Evolutionary conservation across 1,140 invertebrate genomes (phyloP).

Genomic region (Diabrotica undecimpunctata): DNA sequence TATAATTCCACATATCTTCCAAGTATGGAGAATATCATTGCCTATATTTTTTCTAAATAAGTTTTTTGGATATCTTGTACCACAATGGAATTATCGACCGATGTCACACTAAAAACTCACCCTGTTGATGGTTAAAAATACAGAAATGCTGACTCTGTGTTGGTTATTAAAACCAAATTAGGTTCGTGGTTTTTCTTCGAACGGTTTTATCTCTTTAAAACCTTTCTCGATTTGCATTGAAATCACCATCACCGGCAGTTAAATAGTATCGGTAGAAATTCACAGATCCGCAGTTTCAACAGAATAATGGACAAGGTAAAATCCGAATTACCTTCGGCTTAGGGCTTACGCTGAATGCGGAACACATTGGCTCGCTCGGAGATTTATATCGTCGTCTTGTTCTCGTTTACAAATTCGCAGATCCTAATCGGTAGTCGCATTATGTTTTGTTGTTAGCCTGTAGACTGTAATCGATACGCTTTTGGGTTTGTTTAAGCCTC

Average conservation of each 20-base stretch:
- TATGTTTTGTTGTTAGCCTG: background rate
- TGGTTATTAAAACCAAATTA: too few relatives aligned
- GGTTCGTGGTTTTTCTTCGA: too few relatives aligned
- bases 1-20: too few relatives aligned
- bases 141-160: too few relatives aligned
- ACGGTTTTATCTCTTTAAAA: too few relatives aligned
- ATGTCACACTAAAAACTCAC: too few relatives aligned
- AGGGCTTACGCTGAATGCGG: background rate
- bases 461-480: background rate
- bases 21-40: too few relatives aligned
- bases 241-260: background rate
- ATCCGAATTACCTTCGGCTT: background rate
- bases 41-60: too few relatives aligned
- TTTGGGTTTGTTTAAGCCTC: background rate
- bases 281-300: background rate
- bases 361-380: background rate
- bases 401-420: conserved; percentile 2
- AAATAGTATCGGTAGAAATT: background rate
- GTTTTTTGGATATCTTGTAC: too few relatives aligned
- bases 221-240: background rate
- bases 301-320: background rate
- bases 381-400: background rate
- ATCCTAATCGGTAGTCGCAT: background rate
- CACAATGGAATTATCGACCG: too few relatives aligned
- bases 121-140: too few relatives aligned